Base-by-base conservation (phyloP, 2,113 vertebrate genomes). In the Caretta caretta region DNA sequence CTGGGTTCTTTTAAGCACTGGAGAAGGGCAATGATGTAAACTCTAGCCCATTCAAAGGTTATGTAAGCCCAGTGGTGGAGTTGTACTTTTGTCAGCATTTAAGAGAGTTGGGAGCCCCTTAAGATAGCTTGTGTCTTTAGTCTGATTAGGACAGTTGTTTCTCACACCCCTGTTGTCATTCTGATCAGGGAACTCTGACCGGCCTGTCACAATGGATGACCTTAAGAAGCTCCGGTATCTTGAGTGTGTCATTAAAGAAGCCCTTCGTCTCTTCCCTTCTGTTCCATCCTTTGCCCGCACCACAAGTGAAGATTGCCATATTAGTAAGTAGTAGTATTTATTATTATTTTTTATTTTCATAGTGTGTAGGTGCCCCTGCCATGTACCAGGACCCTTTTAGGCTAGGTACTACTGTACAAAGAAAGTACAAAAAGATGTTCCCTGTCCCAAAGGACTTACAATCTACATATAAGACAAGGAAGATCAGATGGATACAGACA, bases 231-330 rank as follows among this genome's bases (percentile, higher is more conserved):
- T 99, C 25, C 98, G 95, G 10, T 99, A 99, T 90, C 98, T 99
- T 95, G 99, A 99, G 10, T 99, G 99, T 96, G 99, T 99, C 92
- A 98, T 99, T 94, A 99, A 99, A 96, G 99, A 99, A 97, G 95
- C 98, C 10, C 98, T 99, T 92, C 98, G 99, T 5, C 86, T 99
- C 82, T 99, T 98, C 79, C 99, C 99, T 46, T 99, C 99, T 0
- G 99, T 99, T 93, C 99, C 99, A 2, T 93, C 99, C n/a, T 99
- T 99, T 89, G 99, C 97, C 31, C 99, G 99, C n/a, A 97, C 35
- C 87, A 94, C 99, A 83, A 98, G 93, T 69, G 99, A 99, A 88
- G 99, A 99, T 83, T 99, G 99, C 93, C 69, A 51, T 80, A 98
- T 99, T 86, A 98, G 99, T 99, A 97, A 98, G 99, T 95, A 56